Conservation (phyloP, 2,888 invertebrate genomes). For the Pherbina coryleti region DNA sequence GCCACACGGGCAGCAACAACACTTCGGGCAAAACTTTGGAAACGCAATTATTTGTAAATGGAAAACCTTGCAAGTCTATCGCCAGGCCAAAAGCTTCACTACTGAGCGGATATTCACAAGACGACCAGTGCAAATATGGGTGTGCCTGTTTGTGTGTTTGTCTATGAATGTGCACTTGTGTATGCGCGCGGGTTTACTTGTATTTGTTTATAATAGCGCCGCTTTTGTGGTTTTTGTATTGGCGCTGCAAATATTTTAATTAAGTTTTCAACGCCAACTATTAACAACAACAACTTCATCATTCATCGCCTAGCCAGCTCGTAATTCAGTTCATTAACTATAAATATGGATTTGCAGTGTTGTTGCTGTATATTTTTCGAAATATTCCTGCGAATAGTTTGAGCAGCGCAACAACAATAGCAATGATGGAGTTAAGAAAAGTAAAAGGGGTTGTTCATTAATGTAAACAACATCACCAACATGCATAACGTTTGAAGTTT, state of each 20-base stretch:
- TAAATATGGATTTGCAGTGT: no score
- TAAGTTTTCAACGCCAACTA: slow-evolving; percentile 14
- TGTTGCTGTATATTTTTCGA: no score
- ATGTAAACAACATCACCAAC: no score
- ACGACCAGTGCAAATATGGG: not conserved
- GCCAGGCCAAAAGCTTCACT: not conserved
- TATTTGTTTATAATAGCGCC: slow-evolving; percentile 30
- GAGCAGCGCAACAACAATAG: no score
- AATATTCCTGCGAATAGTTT: no score
- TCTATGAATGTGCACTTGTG: not conserved
- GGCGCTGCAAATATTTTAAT: slow-evolving; percentile 35
- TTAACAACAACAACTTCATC: slow-evolving; percentile 6
- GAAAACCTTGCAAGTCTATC: not conserved
- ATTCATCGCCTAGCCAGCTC: not conserved
- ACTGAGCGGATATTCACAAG: not conserved
- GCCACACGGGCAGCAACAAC: not conserved
- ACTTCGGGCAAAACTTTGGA: not conserved
- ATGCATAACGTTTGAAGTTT: no score
- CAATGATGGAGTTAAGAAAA: no score
- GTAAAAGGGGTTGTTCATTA: no score
- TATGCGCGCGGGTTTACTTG: not conserved
- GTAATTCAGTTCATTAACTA: no score
- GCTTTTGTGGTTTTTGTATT: slow-evolving; percentile 32
- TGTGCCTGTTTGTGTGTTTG: not conserved
- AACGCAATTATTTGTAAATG: slow-evolving; percentile 14